These are phyloP conservation scores for Limnothrissa miodon DNA, from an alignment of 2,113 vertebrate species.

Conservation along the genomic window DNA sequence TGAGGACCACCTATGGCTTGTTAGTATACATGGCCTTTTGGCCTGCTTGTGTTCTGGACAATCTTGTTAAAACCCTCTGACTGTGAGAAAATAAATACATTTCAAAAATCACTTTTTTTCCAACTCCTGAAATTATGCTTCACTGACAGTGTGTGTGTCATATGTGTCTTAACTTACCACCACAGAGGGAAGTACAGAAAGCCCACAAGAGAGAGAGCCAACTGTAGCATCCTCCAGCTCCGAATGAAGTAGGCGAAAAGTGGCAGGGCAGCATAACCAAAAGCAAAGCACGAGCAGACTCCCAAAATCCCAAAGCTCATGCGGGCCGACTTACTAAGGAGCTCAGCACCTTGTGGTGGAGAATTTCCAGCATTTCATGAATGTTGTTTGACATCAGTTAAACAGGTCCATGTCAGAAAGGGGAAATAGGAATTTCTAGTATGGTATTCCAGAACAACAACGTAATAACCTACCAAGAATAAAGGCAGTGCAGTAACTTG, in stretches of 20 bases:
- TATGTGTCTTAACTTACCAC: conserved; percentile 43
- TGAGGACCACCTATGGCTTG: too few relatives aligned
- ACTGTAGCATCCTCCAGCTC: conserved; percentile 42
- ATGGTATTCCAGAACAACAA: not conserved
- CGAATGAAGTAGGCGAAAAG: conserved; percentile 44
- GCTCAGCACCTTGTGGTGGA: conserved; percentile 36
- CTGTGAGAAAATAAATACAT: too few relatives aligned
- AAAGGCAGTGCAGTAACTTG: conserved; percentile 43
- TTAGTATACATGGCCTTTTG: too few relatives aligned
- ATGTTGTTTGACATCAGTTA: not conserved
- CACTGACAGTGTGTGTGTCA: not conserved
- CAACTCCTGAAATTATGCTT: too few relatives aligned
- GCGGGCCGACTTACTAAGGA: conserved; percentile 35
- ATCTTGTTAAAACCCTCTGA: too few relatives aligned
- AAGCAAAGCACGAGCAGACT: conserved; percentile 26
- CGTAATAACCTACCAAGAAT: conserved; percentile 27
- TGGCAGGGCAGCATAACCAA: conserved; percentile 42
- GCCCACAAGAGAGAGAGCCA: conserved; percentile 26
- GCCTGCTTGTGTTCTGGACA: too few relatives aligned
- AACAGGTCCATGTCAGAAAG: not conserved
- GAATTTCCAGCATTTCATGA: not conserved
- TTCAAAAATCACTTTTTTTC: too few relatives aligned
- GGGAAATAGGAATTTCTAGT: not conserved
- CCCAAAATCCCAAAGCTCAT: conserved; percentile 33
- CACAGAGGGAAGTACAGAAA: conserved; percentile 46